Percentiles rank a stretch among this genome's conserved stretches.
phyloP scores from a whole-genome alignment of 2,888 invertebrate genomes.

The Tetrapedia diversipes region DNA sequence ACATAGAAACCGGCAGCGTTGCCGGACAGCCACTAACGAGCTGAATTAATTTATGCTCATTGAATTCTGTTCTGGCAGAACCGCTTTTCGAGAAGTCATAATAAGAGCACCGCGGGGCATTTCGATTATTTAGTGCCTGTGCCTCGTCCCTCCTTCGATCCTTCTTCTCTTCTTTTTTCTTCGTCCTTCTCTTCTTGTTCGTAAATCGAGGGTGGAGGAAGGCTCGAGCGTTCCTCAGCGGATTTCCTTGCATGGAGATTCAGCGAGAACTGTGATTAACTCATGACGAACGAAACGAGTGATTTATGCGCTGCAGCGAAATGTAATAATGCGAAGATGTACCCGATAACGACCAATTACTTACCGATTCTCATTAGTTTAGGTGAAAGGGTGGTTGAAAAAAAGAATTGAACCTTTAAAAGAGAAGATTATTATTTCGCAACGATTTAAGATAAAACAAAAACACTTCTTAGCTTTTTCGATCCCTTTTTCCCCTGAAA shows the following conservation, averaged over 20 bases:
- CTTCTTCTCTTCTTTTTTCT: background rate
- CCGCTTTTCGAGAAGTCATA: slow-evolving; percentile 73
- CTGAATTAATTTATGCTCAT: slow-evolving; percentile 77
- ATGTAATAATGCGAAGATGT: slow-evolving; percentile 44
- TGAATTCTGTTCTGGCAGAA: slow-evolving; percentile 69
- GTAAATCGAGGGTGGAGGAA: slow-evolving; percentile 7
- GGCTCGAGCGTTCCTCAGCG: slow-evolving; percentile 23
- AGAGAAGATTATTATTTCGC: too few species aligned
- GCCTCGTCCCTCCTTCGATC: slow-evolving; percentile 15
- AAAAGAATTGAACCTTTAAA: too few species aligned
- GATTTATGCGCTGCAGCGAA: slow-evolving; percentile 48
- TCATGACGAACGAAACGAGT: background rate
- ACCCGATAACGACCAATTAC: too few species aligned
- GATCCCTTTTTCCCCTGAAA: too few species aligned
- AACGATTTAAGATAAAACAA: too few species aligned
- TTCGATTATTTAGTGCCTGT: slow-evolving; percentile 69
- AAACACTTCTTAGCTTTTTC: too few species aligned
- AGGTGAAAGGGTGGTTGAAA: too few species aligned
- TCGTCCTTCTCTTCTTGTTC: background rate
- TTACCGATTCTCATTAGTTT: too few species aligned
- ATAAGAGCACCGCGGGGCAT: slow-evolving; percentile 67
- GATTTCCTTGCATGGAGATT: slow-evolving; percentile 27
- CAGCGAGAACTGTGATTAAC: background rate
- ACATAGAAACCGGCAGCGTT: slow-evolving; percentile 40
- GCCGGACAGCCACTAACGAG: slow-evolving; percentile 70